A percentile compares a stretch with the other conserved stretches of the same genome.
Evolutionary conservation across 2,888 invertebrate species (phyloP).

Genomic region (Athripsodes cinereus): DNA sequence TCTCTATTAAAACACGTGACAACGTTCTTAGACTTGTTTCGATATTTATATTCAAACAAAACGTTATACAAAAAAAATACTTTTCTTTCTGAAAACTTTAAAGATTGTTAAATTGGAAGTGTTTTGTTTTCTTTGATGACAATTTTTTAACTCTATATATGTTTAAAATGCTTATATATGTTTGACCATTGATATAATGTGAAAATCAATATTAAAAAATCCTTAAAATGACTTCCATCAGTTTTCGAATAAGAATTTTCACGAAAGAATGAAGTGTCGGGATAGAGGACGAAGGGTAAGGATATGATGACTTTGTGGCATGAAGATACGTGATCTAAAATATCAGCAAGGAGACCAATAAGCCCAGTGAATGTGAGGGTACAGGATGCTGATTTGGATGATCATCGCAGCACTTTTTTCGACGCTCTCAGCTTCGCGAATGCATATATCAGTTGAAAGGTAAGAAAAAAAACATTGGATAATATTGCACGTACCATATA

Average conservation of each 20-base stretch:
- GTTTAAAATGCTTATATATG: too few species aligned
- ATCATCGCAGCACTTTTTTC: conserved; percentile 10
- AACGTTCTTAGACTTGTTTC: not conserved
- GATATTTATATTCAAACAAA: too few species aligned
- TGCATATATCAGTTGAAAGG: not conserved
- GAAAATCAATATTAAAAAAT: conserved; percentile 6
- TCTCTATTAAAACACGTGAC: too few species aligned
- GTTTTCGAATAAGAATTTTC: not conserved
- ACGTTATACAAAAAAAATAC: too few species aligned
- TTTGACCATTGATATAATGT: not conserved
- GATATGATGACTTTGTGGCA: conserved; percentile 7
- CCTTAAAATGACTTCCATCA: conserved; percentile 1
- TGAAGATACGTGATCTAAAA: conserved; percentile 9
- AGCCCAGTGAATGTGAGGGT: not conserved
- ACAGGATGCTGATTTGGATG: conserved; percentile 21
- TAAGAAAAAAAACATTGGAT: too few species aligned
- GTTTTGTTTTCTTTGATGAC: not conserved
- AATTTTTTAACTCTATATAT: too few species aligned
- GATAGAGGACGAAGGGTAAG: not conserved
- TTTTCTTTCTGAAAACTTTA: too few species aligned
- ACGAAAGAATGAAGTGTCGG: not conserved
- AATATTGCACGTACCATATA: too few species aligned
- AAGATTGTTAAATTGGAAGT: too few species aligned
- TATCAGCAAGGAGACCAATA: conserved; percentile 14
- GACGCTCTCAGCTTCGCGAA: not conserved